Base-by-base conservation (phyloP, 2,797 vertebrate species). In the Psittacula echo region DNA sequence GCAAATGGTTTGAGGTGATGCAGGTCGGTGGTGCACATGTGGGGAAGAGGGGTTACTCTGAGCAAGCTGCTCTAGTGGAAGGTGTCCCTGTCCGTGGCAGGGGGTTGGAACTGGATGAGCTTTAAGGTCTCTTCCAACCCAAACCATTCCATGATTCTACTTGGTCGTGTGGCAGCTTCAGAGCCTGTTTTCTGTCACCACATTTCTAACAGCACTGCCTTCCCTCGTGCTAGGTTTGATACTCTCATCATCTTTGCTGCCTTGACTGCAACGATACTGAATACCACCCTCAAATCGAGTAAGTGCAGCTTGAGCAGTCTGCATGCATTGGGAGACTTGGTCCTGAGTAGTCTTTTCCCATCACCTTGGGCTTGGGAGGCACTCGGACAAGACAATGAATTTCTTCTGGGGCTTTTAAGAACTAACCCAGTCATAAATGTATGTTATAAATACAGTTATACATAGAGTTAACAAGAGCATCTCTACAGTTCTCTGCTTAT, bases 231-330 rank as follows among this genome's bases (percentile, higher is more conserved):
- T 97, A 99, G 99, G 99, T 99, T 99, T 96, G 99, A 99, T 95
- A 98, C 98, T 5, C 95, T 99, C 95, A 99, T 99, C 92, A 98
- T 99, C 76, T 29, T 99, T 29, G 98, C 98, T 76, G 99, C 99
- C 32, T 97, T 99, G 78, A 87, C 99, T 92, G 99, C 98, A 81
- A 99, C 98, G 0, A 96, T 98, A 93, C 84, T 98, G 90, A 99
- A 98, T 87, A 93, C 98, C 5, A 95, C 98, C 50, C 64, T 99
- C 76, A 98, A 97, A 44, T 98, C 98, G 73, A 97, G 99, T 99
- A 96, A 98, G 98, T 91, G 78, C 64, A 72, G 51, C 89, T 42
- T 93, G 48, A 70, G 68, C 80, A 90, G 93, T 58, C 88, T 97
- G 95, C 86, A 85, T 96, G 96, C 80, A 47, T 75, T 91, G 92